Conservation (phyloP, 2,113 vertebrate genomes). For the Limnothrissa miodon region DNA sequence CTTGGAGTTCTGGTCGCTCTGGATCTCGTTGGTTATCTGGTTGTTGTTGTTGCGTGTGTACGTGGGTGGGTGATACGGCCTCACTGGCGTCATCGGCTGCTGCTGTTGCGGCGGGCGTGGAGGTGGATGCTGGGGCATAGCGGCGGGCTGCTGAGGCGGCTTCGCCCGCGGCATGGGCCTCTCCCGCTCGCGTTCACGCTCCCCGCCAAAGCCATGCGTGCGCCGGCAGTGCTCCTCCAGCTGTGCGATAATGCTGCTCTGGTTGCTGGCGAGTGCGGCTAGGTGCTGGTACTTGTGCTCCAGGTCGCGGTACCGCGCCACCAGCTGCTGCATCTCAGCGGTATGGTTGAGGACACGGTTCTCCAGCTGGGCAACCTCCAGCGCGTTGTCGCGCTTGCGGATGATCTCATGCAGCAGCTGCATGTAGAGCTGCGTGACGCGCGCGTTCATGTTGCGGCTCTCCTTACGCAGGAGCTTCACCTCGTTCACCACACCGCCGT, state of each 20-base stretch:
- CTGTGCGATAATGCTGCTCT: slow-evolving; percentile 76
- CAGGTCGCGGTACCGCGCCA: slow-evolving; percentile 81
- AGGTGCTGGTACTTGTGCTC: slow-evolving; percentile 86
- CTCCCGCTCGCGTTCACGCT: slow-evolving; percentile 10
- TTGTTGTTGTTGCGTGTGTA: slow-evolving; percentile 72
- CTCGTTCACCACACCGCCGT: slow-evolving; percentile 84
- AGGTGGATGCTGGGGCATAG: neutral
- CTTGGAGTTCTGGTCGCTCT: slow-evolving; percentile 85
- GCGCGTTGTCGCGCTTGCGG: slow-evolving; percentile 81
- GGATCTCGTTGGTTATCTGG: slow-evolving; percentile 87
- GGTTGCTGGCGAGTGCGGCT: slow-evolving; percentile 78
- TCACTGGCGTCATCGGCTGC: slow-evolving; percentile 43
- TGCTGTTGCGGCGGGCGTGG: slow-evolving; percentile 49
- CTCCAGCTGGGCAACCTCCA: slow-evolving; percentile 85
- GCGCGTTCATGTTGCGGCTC: slow-evolving; percentile 86
- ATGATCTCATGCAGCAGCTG: slow-evolving; percentile 86
- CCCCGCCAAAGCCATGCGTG: slow-evolving; percentile 14
- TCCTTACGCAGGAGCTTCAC: slow-evolving; percentile 85
- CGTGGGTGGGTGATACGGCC: slow-evolving; percentile 74
- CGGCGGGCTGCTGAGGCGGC: slow-evolving; percentile 26
- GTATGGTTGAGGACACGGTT: slow-evolving; percentile 86
- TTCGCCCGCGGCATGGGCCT: neutral
- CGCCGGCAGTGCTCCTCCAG: slow-evolving; percentile 78
- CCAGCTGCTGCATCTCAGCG: slow-evolving; percentile 81
- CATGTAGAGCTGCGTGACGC: slow-evolving; percentile 87